These are phyloP conservation scores for Sphaerophoria rueppellii DNA, from an alignment of 2,888 invertebrate genomes.

Conservation along the genomic window DNA sequence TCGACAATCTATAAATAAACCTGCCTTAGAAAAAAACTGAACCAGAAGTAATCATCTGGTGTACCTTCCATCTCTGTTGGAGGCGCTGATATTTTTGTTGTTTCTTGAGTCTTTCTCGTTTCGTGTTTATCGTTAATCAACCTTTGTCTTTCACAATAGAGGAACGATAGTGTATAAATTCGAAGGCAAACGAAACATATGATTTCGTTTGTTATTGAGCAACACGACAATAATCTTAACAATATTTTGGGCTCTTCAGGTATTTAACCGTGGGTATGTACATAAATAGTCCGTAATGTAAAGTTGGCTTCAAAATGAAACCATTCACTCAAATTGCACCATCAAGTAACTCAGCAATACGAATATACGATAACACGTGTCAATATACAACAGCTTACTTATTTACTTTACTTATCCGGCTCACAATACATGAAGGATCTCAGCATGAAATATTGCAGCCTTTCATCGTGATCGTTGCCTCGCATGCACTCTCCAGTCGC, in stretches of 20 bases:
- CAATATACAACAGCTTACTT: too few species aligned
- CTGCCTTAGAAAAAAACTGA: neutral
- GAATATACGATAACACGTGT: too few species aligned
- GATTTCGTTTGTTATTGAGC: slow-evolving; percentile 61
- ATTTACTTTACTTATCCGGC: too few species aligned
- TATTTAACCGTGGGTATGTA: neutral
- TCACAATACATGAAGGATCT: too few species aligned
- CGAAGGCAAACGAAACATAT: slow-evolving; percentile 47
- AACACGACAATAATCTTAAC: slow-evolving; percentile 29
- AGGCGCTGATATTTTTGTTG: neutral
- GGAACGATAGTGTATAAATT: slow-evolving; percentile 29
- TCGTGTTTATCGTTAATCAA: slow-evolving; percentile 5
- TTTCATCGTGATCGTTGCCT: too few species aligned
- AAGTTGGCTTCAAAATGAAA: neutral
- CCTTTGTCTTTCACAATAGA: slow-evolving; percentile 56
- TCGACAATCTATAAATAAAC: slow-evolving; percentile 15
- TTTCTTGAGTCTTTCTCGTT: neutral
- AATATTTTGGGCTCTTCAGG: slow-evolving; percentile 5
- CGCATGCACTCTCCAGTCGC: too few species aligned
- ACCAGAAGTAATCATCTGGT: slow-evolving; percentile 29
- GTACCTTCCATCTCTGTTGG: slow-evolving; percentile 10
- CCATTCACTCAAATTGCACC: too few species aligned
- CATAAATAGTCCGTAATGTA: neutral
- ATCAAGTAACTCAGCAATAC: too few species aligned
- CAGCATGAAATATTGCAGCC: too few species aligned